These are phyloP conservation scores for Ips nitidus DNA, from an alignment of 1,140 invertebrate species.

Conservation along the genomic window DNA sequence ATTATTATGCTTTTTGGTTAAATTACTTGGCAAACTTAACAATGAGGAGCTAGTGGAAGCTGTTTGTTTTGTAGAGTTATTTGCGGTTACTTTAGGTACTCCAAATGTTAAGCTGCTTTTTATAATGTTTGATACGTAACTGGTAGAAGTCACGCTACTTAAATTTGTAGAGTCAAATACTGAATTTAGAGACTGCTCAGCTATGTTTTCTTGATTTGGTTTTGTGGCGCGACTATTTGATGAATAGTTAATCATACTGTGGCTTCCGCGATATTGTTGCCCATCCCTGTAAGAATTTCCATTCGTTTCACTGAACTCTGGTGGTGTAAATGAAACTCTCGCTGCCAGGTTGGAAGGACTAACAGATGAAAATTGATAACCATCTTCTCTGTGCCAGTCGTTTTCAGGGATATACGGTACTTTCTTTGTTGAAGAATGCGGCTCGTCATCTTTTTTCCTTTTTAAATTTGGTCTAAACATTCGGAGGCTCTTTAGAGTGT, in stretches of 20 bases:
- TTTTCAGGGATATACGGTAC: background rate
- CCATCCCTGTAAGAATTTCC: too few relatives aligned
- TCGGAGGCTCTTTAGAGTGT: conserved; percentile 58
- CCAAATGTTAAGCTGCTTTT: conserved; percentile 25
- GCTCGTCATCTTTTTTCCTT: conserved; percentile 27
- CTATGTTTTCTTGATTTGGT: background rate
- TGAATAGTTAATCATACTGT: too few relatives aligned
- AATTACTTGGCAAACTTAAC: too few relatives aligned
- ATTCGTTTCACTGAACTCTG: too few relatives aligned
- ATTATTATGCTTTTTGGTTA: too few relatives aligned
- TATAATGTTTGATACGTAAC: conserved; percentile 26
- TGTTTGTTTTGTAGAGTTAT: background rate
- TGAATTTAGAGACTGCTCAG: conserved; percentile 6
- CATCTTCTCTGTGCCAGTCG: background rate
- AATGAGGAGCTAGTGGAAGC: too few relatives aligned
- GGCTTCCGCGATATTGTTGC: too few relatives aligned
- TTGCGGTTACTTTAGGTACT: conserved; percentile 17
- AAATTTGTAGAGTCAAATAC: conserved; percentile 25
- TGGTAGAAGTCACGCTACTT: conserved; percentile 24
- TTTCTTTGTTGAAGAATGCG: background rate
- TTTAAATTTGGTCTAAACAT: conserved; percentile 56
- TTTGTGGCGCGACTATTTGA: too few relatives aligned
- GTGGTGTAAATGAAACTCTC: too few relatives aligned
- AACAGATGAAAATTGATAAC: conserved; percentile 3
- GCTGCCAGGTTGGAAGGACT: background rate